Evolutionary conservation across 1,140 invertebrate genomes (phyloP).

Genomic region (Reticulitermes speratus): DNA sequence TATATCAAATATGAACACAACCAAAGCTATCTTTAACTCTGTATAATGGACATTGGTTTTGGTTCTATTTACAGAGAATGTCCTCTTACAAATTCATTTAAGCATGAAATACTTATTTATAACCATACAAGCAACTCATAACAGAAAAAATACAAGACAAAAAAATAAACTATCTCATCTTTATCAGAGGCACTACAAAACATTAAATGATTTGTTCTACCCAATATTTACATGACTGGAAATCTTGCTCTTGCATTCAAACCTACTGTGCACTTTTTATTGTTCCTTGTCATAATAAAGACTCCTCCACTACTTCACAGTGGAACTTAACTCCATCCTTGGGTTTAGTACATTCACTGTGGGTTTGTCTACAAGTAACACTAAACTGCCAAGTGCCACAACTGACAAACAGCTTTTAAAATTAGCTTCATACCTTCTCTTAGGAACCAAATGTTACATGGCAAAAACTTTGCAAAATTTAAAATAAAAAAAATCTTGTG

Average conservation of each 20-base stretch:
- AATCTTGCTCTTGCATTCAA: neutral
- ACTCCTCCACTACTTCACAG: neutral
- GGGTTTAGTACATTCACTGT: neutral
- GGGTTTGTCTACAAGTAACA: neutral
- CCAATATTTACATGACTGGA: neutral
- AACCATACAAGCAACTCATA: neutral
- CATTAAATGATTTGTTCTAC: neutral
- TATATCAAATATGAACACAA: slow-evolving; percentile 4
- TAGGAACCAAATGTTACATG: neutral
- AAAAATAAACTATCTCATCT: neutral
- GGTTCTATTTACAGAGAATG: neutral
- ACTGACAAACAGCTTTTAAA: neutral
- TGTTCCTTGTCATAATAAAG: neutral
- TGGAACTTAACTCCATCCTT: neutral
- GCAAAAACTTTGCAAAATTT: neutral
- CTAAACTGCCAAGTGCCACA: neutral
- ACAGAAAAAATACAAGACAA: slow-evolving; percentile 7
- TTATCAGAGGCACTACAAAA: neutral
- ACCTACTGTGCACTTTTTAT: neutral
- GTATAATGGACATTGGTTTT: slow-evolving; percentile 10
- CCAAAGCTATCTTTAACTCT: neutral
- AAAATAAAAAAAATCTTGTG: neutral
- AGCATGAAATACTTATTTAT: neutral
- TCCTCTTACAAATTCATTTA: slow-evolving; percentile 13
- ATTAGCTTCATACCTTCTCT: neutral